These are phyloP conservation scores for Anableps anableps DNA, from an alignment of 2,797 vertebrate genomes.

Conservation along the genomic window DNA sequence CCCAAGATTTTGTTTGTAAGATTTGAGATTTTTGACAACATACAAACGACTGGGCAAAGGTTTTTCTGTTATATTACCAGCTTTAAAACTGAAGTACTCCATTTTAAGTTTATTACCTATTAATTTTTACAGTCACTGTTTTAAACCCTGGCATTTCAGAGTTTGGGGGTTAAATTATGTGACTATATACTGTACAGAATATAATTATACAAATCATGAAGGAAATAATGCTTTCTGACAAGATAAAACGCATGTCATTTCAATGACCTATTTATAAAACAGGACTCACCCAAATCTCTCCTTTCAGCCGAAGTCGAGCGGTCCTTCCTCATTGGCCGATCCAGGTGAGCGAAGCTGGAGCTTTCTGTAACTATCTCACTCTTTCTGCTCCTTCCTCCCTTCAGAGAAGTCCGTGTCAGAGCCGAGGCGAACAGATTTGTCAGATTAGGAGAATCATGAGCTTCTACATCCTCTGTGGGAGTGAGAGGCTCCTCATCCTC, in stretches of 20 bases:
- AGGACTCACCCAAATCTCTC: conserved; percentile 85
- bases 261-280: not conserved
- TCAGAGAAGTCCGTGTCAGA: conserved; percentile 84
- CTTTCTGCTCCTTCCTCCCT: conserved; percentile 83
- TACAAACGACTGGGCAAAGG: not conserved
- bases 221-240: not conserved
- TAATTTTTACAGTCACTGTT: not conserved
- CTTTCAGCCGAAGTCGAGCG: conserved; percentile 85
- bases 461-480: conserved; percentile 72
- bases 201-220: not conserved
- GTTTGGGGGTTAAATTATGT: not conserved
- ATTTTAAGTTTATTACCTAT: too few species aligned
- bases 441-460: conserved; percentile 78
- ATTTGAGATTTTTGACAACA: not conserved
- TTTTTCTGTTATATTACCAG: not conserved
- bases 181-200: not conserved
- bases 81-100: not conserved
- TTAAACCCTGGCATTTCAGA: too few species aligned
- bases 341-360: conserved; percentile 84
- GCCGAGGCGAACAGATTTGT: conserved; percentile 98
- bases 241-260: not conserved
- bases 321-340: conserved; percentile 88
- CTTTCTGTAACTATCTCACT: conserved; percentile 72
- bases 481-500: conserved; percentile 82
- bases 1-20: not conserved